Conservation (phyloP, 1,140 invertebrate genomes). For the Sycophaga agraensis region DNA sequence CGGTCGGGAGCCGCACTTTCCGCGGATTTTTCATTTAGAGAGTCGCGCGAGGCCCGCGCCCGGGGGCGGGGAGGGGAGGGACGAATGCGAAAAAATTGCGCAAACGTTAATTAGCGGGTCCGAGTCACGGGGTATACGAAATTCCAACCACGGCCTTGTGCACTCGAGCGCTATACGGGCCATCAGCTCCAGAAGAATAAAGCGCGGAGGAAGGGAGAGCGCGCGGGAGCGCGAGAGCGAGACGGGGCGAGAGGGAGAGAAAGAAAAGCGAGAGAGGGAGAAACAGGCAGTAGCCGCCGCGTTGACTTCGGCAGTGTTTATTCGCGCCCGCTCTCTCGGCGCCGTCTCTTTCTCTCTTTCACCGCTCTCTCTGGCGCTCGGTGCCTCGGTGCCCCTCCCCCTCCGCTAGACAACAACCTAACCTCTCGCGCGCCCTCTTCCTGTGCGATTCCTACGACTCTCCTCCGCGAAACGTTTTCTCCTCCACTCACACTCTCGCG, state of each 20-base stretch:
- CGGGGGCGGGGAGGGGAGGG: no score
- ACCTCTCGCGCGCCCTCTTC: slow-evolving; percentile 16
- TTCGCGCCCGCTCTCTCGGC: slow-evolving; percentile 39
- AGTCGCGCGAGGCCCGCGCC: no score
- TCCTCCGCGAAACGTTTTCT: slow-evolving; percentile 10
- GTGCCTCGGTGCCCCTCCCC: no score
- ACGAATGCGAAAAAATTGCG: no score
- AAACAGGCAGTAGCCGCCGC: slow-evolving; percentile 32
- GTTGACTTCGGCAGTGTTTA: slow-evolving; percentile 60
- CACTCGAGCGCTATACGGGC: neutral
- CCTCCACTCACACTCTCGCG: slow-evolving; percentile 5
- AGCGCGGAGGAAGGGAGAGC: neutral
- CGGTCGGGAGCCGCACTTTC: no score
- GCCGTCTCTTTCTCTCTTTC: slow-evolving; percentile 16
- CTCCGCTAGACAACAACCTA: slow-evolving; percentile 13
- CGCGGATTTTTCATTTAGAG: no score
- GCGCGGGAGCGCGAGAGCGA: neutral
- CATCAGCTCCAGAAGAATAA: neutral
- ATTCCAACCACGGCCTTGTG: slow-evolving; percentile 18
- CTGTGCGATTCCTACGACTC: neutral
- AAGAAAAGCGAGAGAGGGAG: no score
- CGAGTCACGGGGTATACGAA: neutral
- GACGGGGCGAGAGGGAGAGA: neutral
- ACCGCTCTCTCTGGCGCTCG: slow-evolving; percentile 1
- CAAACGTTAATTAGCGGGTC: no score